These are phyloP conservation scores for Venustoraphidia nigricollis DNA, from an alignment of 2,888 invertebrate genomes.

Conservation along the genomic window DNA sequence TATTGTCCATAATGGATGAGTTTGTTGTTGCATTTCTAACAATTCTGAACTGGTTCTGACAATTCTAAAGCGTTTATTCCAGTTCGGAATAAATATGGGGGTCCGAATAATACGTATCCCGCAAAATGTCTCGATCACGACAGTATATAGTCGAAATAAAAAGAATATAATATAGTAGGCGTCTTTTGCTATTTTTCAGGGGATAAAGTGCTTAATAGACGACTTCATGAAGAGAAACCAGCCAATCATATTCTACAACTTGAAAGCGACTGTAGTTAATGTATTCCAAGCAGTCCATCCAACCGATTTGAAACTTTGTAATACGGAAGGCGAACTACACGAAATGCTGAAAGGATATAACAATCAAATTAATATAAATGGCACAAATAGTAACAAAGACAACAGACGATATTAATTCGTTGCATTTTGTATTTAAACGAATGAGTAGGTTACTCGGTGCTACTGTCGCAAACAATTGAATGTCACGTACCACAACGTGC, in stretches of 20 bases:
- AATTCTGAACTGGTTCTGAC: too few relatives aligned
- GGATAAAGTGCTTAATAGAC: conserved; percentile 39
- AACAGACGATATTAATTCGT: too few relatives aligned
- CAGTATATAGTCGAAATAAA: neutral
- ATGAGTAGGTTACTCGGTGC: too few relatives aligned
- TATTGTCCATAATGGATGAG: neutral
- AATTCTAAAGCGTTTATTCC: too few relatives aligned
- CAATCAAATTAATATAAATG: conserved; percentile 1
- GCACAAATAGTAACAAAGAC: too few relatives aligned
- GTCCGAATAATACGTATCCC: too few relatives aligned
- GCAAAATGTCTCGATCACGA: neutral
- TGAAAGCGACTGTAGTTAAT: conserved; percentile 39
- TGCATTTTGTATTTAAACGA: too few relatives aligned
- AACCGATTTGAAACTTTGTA: conserved; percentile 35
- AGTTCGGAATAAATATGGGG: too few relatives aligned
- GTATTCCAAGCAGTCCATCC: conserved; percentile 42
- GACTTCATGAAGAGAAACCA: conserved; percentile 40
- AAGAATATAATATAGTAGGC: too few relatives aligned
- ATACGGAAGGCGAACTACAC: conserved; percentile 35
- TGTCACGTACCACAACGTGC: too few relatives aligned
- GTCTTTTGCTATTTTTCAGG: conserved; percentile 28
- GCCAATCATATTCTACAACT: conserved; percentile 37
- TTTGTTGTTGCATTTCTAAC: too few relatives aligned
- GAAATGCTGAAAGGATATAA: conserved; percentile 31
- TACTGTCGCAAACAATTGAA: too few relatives aligned